Percentiles rank a stretch among this genome's conserved stretches.
Conservation (phyloP, 2,113 vertebrate species). For the Xenus cinereus region DNA sequence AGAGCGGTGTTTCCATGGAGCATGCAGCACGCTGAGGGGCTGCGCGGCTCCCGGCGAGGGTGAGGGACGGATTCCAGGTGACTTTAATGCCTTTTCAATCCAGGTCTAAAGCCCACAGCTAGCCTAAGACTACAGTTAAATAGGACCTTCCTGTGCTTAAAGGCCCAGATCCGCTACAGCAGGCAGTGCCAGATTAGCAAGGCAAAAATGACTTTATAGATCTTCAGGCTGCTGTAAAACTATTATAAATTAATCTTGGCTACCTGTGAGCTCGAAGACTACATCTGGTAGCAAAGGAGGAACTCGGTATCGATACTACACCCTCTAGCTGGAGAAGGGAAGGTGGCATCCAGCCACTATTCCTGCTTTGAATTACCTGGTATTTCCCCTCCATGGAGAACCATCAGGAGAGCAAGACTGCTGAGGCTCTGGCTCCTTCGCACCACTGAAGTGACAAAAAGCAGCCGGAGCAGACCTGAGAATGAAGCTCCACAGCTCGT, state of each 20-base stretch:
- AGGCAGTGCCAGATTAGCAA: not conserved
- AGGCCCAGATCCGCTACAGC: not conserved
- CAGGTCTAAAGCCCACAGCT: not conserved
- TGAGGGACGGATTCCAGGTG: not conserved
- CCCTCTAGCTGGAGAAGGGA: not conserved
- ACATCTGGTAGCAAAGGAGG: not conserved
- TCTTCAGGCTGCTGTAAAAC: slow-evolving; percentile 37
- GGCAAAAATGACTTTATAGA: slow-evolving; percentile 34
- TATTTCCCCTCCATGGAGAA: not conserved
- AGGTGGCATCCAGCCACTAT: not conserved
- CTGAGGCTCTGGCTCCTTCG: not conserved
- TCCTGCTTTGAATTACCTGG: slow-evolving; percentile 18
- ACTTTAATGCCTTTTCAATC: slow-evolving; percentile 18
- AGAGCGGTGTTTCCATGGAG: not conserved
- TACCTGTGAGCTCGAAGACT: not conserved
- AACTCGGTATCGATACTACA: not conserved
- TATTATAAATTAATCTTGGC: slow-evolving; percentile 25
- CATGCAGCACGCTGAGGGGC: fast-evolving
- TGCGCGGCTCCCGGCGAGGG: fast-evolving
- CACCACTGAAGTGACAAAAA: not conserved
- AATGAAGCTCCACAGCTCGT: not conserved
- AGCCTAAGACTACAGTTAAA: not conserved
- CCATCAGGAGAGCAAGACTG: not conserved
- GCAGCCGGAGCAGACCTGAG: not conserved
- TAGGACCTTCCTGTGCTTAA: slow-evolving; percentile 12